These are phyloP conservation scores for Moxostoma hubbsi DNA, from an alignment of 2,797 vertebrate species.

Conservation along the genomic window DNA sequence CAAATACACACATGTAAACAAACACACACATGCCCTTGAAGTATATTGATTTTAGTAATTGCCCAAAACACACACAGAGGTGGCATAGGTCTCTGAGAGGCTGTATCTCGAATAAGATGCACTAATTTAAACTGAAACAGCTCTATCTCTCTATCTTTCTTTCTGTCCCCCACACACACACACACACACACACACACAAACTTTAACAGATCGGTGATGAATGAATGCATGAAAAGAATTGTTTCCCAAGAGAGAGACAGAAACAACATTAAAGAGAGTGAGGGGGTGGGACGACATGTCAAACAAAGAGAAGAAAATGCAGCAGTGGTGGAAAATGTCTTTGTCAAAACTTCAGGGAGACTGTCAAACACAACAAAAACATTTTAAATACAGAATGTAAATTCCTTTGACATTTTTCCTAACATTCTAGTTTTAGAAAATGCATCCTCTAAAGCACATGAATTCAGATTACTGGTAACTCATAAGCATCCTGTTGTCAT, in stretches of 20 bases:
- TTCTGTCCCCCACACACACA: background rate
- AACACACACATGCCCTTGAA: constrained; percentile 12
- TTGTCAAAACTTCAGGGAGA: constrained; percentile 4
- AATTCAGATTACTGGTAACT: background rate
- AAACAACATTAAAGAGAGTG: constrained; percentile 31
- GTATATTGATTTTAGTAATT: constrained; percentile 24
- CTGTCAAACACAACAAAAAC: constrained; percentile 14
- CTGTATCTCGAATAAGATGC: background rate
- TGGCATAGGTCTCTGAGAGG: background rate
- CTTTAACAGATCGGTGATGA: constrained; percentile 42
- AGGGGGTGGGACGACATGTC: constrained; percentile 51
- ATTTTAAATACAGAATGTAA: constrained; percentile 22
- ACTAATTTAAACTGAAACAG: background rate
- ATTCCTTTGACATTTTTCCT: background rate
- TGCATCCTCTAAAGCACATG: background rate
- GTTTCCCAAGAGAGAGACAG: constrained; percentile 28
- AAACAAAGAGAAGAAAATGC: constrained; percentile 44
- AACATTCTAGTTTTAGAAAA: constrained; percentile 1
- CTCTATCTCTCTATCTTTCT: background rate
- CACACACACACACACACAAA: too few species aligned
- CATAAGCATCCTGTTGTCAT: background rate
- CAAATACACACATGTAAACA: constrained; percentile 6
- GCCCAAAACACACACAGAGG: background rate
- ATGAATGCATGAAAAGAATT: constrained; percentile 36
- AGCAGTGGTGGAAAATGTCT: constrained; percentile 4